Evolutionary conservation across 2,888 invertebrate genomes (phyloP), one percentile per base, ranked within the genome.

Genomic region (Drosophila incognita): DNA sequence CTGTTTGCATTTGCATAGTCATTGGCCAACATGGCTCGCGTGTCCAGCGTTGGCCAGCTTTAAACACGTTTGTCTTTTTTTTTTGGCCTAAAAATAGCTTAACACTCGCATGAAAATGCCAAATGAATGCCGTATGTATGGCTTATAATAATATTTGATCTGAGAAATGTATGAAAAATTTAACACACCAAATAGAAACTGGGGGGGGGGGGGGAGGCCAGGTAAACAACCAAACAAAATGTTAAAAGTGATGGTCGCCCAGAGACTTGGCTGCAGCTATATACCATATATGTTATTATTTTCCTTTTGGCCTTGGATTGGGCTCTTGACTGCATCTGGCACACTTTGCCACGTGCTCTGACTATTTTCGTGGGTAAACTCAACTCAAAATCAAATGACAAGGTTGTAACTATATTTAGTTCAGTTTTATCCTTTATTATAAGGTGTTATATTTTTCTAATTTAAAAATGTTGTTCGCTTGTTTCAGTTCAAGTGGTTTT

Each of bases 1-100:
- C 65, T 87, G 76, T 84, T 87, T 87, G 81, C 83, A 85, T 87
- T 76, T 79, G 76, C 87, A 84, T 78, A 69, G 68, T 31, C 59
- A 67, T 48, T 76, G 59, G 46, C 31, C 15, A 38, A 29, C 42
- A 46, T 53, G 61, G 57, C 48, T 83, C 74, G 87, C 87, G 80
- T 84, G 83, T 81, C 31, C 31, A 31, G 3, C 31, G 53, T 27
- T 65, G 71, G 18, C 74, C 69, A 48, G 29, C 61, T 53, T 53
- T 57, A 61, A 73, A 70, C 66, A 79, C 69, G 61, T 69, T 82
- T 81, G 31, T 73, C 61, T 8, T 15, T 27, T 49, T 27, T 10
- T 76, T 61, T 66, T 63, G 42, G 46, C 56, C 84, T 76, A 84
- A 81, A 84, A 84, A 84, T 84, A 84, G 69, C 49, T 36, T 27